Conservation (phyloP, 2,797 vertebrate genomes). For the Percopsis omiscomaycus region DNA sequence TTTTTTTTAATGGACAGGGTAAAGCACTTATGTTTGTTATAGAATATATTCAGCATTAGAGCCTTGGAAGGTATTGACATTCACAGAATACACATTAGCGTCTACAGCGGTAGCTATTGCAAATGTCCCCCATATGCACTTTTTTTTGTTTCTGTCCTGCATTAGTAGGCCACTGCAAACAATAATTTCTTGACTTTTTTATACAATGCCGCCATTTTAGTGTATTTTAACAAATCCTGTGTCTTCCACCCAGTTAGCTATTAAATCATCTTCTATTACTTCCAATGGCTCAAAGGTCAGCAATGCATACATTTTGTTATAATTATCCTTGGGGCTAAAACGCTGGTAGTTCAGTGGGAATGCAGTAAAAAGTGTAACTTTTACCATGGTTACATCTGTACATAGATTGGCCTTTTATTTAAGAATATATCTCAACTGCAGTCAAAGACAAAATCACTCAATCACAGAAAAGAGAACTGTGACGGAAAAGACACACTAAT, state of each 20-base stretch:
- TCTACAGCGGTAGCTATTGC: slow-evolving; percentile 24
- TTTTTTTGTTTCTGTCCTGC: not conserved
- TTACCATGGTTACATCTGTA: not conserved
- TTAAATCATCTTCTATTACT: too few species aligned
- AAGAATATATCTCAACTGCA: not conserved
- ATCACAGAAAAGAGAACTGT: slow-evolving; percentile 46
- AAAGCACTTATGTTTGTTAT: slow-evolving; percentile 41
- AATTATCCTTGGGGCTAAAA: not conserved
- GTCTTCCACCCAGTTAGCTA: too few species aligned
- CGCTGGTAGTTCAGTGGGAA: not conserved
- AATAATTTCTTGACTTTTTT: not conserved
- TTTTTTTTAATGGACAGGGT: slow-evolving; percentile 17
- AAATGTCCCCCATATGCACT: slow-evolving; percentile 1
- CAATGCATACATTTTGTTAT: not conserved
- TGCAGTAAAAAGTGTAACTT: not conserved
- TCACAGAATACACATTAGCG: slow-evolving; percentile 25
- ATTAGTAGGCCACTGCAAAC: not conserved
- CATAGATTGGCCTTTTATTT: not conserved
- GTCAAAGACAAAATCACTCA: slow-evolving; percentile 14
- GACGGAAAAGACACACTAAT: slow-evolving; percentile 38
- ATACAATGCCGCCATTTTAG: not conserved
- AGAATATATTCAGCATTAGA: slow-evolving; percentile 35
- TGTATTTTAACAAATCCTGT: not conserved
- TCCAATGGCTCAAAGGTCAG: too few species aligned
- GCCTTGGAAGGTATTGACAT: slow-evolving; percentile 32